Percentiles rank a stretch among this genome's conserved stretches.
Conservation (phyloP, 2,797 vertebrate species). For the Scyliorhinus canicula region DNA sequence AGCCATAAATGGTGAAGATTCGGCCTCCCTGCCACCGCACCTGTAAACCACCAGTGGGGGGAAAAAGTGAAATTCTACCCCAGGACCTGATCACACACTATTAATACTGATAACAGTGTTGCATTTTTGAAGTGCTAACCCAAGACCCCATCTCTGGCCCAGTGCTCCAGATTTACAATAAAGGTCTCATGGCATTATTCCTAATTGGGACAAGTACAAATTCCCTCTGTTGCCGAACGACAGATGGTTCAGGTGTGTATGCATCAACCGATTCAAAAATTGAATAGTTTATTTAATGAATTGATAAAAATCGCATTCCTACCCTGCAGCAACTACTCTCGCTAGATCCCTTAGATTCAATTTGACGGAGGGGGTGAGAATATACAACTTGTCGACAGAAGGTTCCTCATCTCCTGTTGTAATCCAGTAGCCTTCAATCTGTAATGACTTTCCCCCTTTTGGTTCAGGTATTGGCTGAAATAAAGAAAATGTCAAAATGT, state of each 20-base stretch:
- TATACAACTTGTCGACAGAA: constrained; percentile 73
- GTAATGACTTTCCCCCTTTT: constrained; percentile 60
- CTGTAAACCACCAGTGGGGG: too few species aligned
- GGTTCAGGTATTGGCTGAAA: constrained; percentile 81
- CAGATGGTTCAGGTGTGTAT: not conserved
- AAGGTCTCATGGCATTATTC: not conserved
- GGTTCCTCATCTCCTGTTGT: constrained; percentile 79
- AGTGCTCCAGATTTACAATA: not conserved
- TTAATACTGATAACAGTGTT: not conserved
- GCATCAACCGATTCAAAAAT: not conserved
- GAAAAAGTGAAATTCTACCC: too few species aligned
- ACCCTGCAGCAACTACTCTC: constrained; percentile 87
- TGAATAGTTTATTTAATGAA: not conserved
- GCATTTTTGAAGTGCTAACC: not conserved
- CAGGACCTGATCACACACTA: not conserved
- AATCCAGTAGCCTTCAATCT: constrained; percentile 90
- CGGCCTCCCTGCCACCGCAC: too few species aligned
- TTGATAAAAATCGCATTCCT: constrained; percentile 47
- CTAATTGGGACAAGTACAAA: not conserved
- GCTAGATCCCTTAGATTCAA: constrained; percentile 86
- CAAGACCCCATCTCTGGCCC: not conserved
- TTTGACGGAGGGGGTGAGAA: constrained; percentile 85
- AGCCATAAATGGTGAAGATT: too few species aligned
- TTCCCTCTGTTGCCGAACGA: not conserved
- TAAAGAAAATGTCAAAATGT: constrained; percentile 12